A percentile compares a stretch with the other conserved stretches of the same genome.
phyloP scores from a whole-genome alignment of 2,113 vertebrate genomes.

The Scatophagus argus region DNA sequence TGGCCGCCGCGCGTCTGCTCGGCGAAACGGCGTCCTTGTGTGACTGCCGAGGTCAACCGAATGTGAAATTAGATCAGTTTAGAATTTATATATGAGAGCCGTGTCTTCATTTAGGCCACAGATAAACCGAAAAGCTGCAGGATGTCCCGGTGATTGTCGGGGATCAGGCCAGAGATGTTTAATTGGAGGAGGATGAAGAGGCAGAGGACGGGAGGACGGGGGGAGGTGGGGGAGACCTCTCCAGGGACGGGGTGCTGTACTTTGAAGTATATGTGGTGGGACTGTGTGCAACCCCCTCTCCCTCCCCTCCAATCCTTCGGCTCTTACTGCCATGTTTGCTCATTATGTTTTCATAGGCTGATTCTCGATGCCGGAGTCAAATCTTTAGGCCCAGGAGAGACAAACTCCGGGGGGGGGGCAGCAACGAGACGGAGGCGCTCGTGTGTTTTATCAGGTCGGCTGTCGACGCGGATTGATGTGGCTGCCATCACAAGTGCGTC shows the following conservation, averaged over 20 bases:
- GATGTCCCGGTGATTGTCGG: constrained; percentile 12
- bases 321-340: constrained; percentile 61
- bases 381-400: constrained; percentile 54
- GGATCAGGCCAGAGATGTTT: constrained; percentile 43
- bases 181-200: constrained; percentile 48
- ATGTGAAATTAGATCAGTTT: constrained; percentile 61
- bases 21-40: constrained; percentile 46
- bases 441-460: constrained; percentile 34
- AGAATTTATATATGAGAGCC: constrained; percentile 30
- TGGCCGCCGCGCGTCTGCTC: constrained; percentile 7
- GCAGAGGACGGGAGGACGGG: background rate
- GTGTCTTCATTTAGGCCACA: constrained; percentile 28
- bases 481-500: constrained; percentile 35
- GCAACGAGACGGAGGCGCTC: constrained; percentile 36
- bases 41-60: constrained; percentile 35
- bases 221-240: constrained; percentile 34
- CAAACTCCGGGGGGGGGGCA: constrained; percentile 59
- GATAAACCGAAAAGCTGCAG: constrained; percentile 27
- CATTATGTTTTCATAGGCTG: constrained; percentile 73
- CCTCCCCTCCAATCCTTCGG: constrained; percentile 29
- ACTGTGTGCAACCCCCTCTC: constrained; percentile 33
- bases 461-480: constrained; percentile 39
- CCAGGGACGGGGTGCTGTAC: constrained; percentile 48
- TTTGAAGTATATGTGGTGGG: constrained; percentile 61
- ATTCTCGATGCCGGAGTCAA: constrained; percentile 51